phyloP scores from a whole-genome alignment of 1,140 invertebrate genomes.

The Eubasilissa regina region DNA sequence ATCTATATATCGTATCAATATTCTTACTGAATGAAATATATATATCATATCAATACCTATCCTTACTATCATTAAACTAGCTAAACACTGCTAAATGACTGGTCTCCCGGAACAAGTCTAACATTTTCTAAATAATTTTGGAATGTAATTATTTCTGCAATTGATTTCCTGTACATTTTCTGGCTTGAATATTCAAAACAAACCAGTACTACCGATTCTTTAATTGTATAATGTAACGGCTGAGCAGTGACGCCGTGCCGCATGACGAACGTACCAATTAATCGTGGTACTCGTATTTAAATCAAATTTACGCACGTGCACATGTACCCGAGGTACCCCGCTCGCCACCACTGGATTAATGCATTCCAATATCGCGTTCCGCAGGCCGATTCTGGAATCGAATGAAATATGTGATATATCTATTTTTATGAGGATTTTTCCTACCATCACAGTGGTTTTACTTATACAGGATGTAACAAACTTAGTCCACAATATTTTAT shows the following conservation, averaged over 20 bases:
- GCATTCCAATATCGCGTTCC: conserved; percentile 1
- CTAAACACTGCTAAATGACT: too few relatives aligned
- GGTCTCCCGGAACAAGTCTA: too few relatives aligned
- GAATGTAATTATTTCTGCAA: not conserved
- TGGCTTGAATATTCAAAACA: not conserved
- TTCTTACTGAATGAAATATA: too few relatives aligned
- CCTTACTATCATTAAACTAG: too few relatives aligned
- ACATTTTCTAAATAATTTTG: not conserved
- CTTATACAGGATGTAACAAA: too few relatives aligned
- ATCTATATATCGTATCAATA: too few relatives aligned
- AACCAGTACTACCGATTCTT: conserved; percentile 14
- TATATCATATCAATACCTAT: too few relatives aligned
- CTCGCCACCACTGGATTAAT: not conserved
- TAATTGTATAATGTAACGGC: conserved; percentile 6
- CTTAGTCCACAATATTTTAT: too few relatives aligned
- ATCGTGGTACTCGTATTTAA: conserved; percentile 34
- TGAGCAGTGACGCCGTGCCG: not conserved
- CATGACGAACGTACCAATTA: conserved; percentile 34
- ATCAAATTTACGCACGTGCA: conserved; percentile 45
- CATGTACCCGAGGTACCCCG: not conserved
- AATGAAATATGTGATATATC: not conserved
- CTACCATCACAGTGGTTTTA: too few relatives aligned
- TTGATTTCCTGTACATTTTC: not conserved
- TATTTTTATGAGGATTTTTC: too few relatives aligned
- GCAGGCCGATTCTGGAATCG: not conserved